phyloP scores from a whole-genome alignment of 2,113 vertebrate species.

The Apaloderma vittatum region DNA sequence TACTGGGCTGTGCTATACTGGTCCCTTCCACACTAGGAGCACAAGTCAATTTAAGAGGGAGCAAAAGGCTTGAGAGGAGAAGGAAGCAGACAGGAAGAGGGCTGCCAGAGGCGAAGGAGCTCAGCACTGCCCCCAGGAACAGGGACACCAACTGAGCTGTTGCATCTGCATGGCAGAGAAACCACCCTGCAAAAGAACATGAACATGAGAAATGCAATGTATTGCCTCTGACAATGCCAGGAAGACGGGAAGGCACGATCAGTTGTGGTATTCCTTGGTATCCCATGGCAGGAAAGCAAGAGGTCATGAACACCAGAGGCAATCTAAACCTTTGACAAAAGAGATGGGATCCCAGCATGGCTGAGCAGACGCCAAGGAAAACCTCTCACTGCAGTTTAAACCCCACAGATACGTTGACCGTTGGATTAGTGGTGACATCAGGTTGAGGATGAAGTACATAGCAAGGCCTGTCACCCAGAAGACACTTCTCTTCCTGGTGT shows the following conservation, averaged over 20 bases:
- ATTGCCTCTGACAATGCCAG: background rate
- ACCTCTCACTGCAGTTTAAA: background rate
- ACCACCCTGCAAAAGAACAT: background rate
- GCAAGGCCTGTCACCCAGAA: background rate
- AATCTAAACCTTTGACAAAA: background rate
- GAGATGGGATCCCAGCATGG: background rate
- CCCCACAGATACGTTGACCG: background rate
- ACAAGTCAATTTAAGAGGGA: background rate
- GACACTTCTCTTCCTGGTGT: background rate
- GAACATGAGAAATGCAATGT: background rate
- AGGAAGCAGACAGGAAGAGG: background rate
- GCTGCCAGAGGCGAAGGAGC: background rate
- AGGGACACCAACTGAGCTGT: background rate
- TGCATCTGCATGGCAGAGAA: background rate
- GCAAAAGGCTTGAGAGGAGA: background rate
- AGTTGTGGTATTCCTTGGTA: background rate
- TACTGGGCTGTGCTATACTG: accelerated
- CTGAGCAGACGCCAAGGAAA: background rate
- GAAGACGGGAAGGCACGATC: background rate
- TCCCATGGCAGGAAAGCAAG: background rate
- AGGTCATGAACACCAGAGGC: background rate
- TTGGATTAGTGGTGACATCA: background rate
- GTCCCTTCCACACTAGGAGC: background rate
- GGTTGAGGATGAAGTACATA: background rate
- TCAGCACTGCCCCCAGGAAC: background rate